Base-by-base conservation (phyloP, 2,113 vertebrate genomes). In the Malurus melanocephalus region DNA sequence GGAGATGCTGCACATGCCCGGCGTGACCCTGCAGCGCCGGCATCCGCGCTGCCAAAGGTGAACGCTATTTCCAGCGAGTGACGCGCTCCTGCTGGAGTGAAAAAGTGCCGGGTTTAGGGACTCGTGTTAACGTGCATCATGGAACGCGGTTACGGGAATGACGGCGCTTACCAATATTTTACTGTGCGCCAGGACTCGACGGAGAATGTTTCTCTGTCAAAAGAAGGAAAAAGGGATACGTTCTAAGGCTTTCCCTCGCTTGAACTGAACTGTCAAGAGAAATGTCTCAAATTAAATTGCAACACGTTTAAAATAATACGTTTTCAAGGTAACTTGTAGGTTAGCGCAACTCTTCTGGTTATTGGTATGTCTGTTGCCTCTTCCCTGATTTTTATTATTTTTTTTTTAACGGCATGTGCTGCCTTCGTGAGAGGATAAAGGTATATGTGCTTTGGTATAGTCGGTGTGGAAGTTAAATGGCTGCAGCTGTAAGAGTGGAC, bases 11-110 rank as follows among this genome's bases (percentile, higher is more conserved):
- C 74, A 11, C 45, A 20, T 13, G 67, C 18, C 38, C 42, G 79
- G 55, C 56, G 40, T 71, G 87, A 84, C 73, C 72, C 76, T 13
- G 53, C 86, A 4, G 66, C 38, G 62, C 80, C 64, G 67, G 68
- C 52, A 33, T 13, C 88, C 55, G 53, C 8, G 46, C 32, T 40
- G 87, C 79, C 32, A 27, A 43, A 92, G 79, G 92, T n/a, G 80
- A 85, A 20, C 49, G 81, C 87, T 88, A 55, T 89, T 94, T 75
- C 56, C 67, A 75, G 91, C 46, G 16, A 16, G 38, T 92, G 94
- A 92, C 86, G 62, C 43, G 42, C n/a, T 73, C 64, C 27, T 16
- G 53, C 73, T 45, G 79, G 66, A 90, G 85, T n/a, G 18, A 13
- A 59, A 42, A 55, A 62, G 69, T 49, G 62, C 57, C 16, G n/a